Evolutionary conservation across 2,113 vertebrate genomes (phyloP).

Genomic region (Miniopterus natalensis): DNA sequence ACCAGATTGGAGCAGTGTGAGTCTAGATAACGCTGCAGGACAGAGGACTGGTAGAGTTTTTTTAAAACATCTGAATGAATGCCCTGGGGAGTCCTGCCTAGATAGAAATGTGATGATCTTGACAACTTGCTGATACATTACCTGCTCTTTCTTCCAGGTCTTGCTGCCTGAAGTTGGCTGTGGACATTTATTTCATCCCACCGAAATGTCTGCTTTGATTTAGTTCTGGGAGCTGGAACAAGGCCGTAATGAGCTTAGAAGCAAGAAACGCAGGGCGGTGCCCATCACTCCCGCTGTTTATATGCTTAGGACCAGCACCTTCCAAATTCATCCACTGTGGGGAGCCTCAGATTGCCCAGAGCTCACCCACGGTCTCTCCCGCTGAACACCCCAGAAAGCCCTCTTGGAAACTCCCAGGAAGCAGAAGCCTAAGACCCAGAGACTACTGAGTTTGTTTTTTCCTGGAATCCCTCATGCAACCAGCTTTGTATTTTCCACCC

Average conservation of each 20-base stretch:
- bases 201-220: neutral
- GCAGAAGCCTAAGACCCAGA: neutral
- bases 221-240: neutral
- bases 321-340: neutral
- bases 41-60: neutral
- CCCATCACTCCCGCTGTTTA: neutral
- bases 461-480: neutral
- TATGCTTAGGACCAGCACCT: neutral
- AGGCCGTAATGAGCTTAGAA: neutral
- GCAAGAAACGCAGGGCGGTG: neutral
- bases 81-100: neutral
- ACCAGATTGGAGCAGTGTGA: neutral
- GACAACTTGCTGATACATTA: slow-evolving; percentile 19
- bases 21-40: neutral
- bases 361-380: neutral
- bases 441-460: neutral
- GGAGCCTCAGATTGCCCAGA: neutral
- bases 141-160: neutral
- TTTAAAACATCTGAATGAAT: neutral
- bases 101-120: slow-evolving; percentile 3
- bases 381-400: neutral
- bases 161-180: neutral
- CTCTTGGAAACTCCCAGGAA: slow-evolving; percentile 32
- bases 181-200: slow-evolving; percentile 5
- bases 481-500: neutral